These are phyloP conservation scores for Choreutis nemorana DNA, from an alignment of 2,888 invertebrate genomes.

Conservation along the genomic window DNA sequence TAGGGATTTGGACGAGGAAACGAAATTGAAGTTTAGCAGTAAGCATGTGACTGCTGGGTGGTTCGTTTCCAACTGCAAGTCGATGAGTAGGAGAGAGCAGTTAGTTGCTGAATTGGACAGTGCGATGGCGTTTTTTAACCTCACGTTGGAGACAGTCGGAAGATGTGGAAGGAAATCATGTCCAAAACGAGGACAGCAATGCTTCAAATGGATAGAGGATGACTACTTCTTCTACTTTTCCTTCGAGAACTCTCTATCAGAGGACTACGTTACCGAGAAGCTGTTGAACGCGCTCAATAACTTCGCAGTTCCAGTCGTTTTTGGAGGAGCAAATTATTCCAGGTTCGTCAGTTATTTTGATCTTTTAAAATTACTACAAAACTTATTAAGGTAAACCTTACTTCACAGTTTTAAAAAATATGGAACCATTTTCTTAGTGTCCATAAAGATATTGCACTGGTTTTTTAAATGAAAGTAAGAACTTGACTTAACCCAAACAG, in stretches of 20 bases:
- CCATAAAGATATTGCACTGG: too few relatives aligned
- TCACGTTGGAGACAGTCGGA: slow-evolving; percentile 27
- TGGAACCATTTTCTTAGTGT: too few relatives aligned
- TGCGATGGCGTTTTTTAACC: slow-evolving; percentile 16
- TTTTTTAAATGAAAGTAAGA: too few relatives aligned
- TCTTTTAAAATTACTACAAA: too few relatives aligned
- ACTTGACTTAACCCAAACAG: too few relatives aligned
- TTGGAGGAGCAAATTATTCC: slow-evolving; percentile 68
- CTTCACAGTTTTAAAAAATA: too few relatives aligned
- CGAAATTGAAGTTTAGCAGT: slow-evolving; percentile 14
- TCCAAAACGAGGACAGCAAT: slow-evolving; percentile 14
- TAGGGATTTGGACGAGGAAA: slow-evolving; percentile 20
- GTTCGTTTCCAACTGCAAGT: slow-evolving; percentile 26
- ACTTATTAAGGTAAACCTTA: too few relatives aligned
- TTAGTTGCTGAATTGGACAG: slow-evolving; percentile 14
- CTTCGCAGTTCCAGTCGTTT: slow-evolving; percentile 69
- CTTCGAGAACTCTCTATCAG: slow-evolving; percentile 28
- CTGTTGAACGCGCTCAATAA: slow-evolving; percentile 42
- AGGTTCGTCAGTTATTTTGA: too few relatives aligned
- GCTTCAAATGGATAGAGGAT: slow-evolving; percentile 18
- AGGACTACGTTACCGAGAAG: slow-evolving; percentile 38
- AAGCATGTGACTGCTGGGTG: slow-evolving; percentile 28
- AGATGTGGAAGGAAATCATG: slow-evolving; percentile 22
- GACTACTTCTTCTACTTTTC: slow-evolving; percentile 35
- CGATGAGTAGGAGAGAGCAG: slow-evolving; percentile 17